Percentiles rank a stretch among this genome's conserved stretches.
Evolutionary conservation across 2,888 invertebrate species (phyloP).

Genomic region (Troides helena): DNA sequence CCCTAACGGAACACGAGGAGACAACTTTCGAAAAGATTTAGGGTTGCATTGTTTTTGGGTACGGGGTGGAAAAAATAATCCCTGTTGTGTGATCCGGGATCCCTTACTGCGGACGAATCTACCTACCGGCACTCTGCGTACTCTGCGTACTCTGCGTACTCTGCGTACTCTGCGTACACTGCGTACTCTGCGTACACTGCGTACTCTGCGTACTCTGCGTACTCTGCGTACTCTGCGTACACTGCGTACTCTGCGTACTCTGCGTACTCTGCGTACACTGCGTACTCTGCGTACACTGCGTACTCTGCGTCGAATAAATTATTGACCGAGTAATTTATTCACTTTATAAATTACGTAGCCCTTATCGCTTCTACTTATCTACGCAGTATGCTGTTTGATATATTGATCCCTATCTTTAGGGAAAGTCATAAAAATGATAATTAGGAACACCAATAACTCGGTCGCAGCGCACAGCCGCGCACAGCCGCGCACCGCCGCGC

Average conservation of each 20-base stretch:
- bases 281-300: background rate
- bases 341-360: background rate
- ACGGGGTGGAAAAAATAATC: slow-evolving; percentile 54
- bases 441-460: background rate
- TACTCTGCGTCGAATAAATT: background rate
- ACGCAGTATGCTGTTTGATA: background rate
- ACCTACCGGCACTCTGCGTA: background rate
- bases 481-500: too few relatives aligned
- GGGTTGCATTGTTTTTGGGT: slow-evolving; percentile 67
- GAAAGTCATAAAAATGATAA: background rate
- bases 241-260: too few relatives aligned
- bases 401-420: background rate
- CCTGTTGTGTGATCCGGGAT: slow-evolving; percentile 34
- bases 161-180: too few relatives aligned
- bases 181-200: too few relatives aligned
- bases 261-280: background rate
- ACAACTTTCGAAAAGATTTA: slow-evolving; percentile 69
- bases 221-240: too few relatives aligned
- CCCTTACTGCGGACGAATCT: slow-evolving; percentile 5
- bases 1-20: slow-evolving; percentile 67
- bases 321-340: background rate
- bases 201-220: too few relatives aligned
- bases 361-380: background rate
- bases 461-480: background rate
- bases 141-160: too few relatives aligned